phyloP scores from a whole-genome alignment of 2,113 vertebrate species.

The Podiceps cristatus region DNA sequence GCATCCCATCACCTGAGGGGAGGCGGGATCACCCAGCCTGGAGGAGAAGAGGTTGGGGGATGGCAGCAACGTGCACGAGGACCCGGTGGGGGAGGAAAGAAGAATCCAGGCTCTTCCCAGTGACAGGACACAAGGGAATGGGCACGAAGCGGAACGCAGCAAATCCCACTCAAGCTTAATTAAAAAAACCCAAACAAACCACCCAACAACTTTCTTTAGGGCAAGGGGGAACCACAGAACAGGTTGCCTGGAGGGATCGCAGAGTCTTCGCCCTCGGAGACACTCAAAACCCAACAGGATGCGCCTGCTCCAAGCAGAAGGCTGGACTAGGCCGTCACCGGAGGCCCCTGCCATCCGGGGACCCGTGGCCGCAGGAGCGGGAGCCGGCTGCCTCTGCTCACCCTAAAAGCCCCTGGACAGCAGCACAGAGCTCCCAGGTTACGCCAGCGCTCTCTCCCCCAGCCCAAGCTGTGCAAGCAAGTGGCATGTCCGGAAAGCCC shows the following conservation, averaged over 20 bases:
- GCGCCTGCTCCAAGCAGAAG: neutral
- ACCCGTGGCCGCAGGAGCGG: fast-evolving
- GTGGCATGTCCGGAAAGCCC: too few species aligned
- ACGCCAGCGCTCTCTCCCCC: fast-evolving
- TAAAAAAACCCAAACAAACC: neutral
- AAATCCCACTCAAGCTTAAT: neutral
- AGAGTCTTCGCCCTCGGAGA: neutral
- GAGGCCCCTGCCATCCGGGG: neutral
- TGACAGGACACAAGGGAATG: fast-evolving
- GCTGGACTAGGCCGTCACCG: too few species aligned
- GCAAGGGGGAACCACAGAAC: neutral
- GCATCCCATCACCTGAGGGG: neutral
- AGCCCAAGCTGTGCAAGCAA: neutral
- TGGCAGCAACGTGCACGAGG: fast-evolving
- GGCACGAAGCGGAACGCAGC: fast-evolving
- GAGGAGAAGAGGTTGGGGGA: neutral
- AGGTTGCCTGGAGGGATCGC: fast-evolving
- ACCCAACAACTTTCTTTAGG: neutral
- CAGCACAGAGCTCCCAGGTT: neutral
- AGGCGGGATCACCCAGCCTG: neutral
- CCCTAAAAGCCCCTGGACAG: neutral
- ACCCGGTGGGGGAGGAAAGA: too few species aligned
- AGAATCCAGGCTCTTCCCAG: neutral
- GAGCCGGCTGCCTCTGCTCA: neutral
- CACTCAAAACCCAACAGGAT: neutral